Base-by-base conservation (phyloP, 2,797 vertebrate species). In the Anomalospiza imberbis region DNA sequence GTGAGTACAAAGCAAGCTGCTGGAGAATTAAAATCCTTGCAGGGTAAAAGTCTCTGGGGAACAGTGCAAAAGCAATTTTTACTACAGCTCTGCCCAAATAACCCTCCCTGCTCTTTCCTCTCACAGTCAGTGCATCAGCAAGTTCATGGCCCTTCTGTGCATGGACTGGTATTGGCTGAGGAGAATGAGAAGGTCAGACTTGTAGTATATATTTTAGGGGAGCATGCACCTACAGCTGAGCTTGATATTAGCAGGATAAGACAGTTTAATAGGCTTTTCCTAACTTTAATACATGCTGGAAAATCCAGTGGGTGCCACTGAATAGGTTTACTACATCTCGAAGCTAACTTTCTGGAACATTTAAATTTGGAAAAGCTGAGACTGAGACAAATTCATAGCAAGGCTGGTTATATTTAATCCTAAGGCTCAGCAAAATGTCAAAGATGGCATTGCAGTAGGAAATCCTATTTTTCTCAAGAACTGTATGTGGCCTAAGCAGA, bases 381-480 rank as follows among this genome's bases (percentile, higher is more conserved):
- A 45, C 65, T 62, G n/a, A 93, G 47, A 63, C 29, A 76, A 60
- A 48, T 81, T 78, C 66, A 48, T 62, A 78, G 79, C 62, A 86
- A 72, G 40, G 58, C 31, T 94, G 74, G 48, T 45, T 94, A 91
- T 94, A 90, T 94, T 94, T 94, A 96, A 90, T 94, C n/a, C 28
- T 55, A 81, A 94, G 66, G 79, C 88, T 72, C 58, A 42, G 61
- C 73, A 96, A 94, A 93, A 93, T 86, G 70, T 88, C 25, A 40
- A 78, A 84, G 80, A 88, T 53, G 40, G 63, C 51, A 74, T 19
- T 73, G 63, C 71, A 54, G 40, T 21, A 88, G 90, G 77, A 93
- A 95, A 95, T 90, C 50, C 51, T 81, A 26, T 61, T 86, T 94
- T 91, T 62, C 54, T 85, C 16, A 54, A 58, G n/a, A 85, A 34